Conservation (phyloP, 2,888 invertebrate genomes). For the Axea sp. region DNA sequence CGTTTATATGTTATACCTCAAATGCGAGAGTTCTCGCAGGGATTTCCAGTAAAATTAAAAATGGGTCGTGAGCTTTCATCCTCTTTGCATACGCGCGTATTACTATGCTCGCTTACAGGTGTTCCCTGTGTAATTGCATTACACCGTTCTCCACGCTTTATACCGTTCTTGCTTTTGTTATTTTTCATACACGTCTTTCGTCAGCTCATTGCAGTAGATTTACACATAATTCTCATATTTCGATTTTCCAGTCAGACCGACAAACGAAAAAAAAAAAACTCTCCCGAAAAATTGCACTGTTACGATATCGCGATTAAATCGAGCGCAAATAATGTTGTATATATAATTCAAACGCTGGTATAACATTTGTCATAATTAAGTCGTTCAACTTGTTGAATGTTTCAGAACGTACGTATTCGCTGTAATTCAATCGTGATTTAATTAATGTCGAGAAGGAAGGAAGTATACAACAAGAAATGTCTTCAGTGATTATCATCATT, state of each 20-base stretch:
- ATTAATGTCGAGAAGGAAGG: slow-evolving; percentile 38
- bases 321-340: slow-evolving; percentile 14
- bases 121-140: slow-evolving; percentile 56
- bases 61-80: slow-evolving; percentile 55
- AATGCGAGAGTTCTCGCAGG: slow-evolving; percentile 45
- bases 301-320: slow-evolving; percentile 27
- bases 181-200: slow-evolving; percentile 31
- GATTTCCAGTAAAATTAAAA: slow-evolving; percentile 57
- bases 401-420: slow-evolving; percentile 25
- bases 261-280: slow-evolving; percentile 1
- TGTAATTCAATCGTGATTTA: slow-evolving; percentile 50
- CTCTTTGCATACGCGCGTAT: slow-evolving; percentile 42
- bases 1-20: slow-evolving; percentile 3
- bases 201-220: slow-evolving; percentile 11
- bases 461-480: slow-evolving; percentile 44
- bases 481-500: slow-evolving; percentile 47
- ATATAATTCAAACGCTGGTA: slow-evolving; percentile 28
- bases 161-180: slow-evolving; percentile 18
- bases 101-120: slow-evolving; percentile 48
- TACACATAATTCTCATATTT: slow-evolving; percentile 6
- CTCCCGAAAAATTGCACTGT: slow-evolving; percentile 5
- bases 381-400: slow-evolving; percentile 52
- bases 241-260: slow-evolving; percentile 3
- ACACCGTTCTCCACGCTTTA: slow-evolving; percentile 17
- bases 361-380: slow-evolving; percentile 50